These are phyloP conservation scores for Tetramorium parvispinum DNA, from an alignment of 1,140 invertebrate genomes.

Conservation along the genomic window DNA sequence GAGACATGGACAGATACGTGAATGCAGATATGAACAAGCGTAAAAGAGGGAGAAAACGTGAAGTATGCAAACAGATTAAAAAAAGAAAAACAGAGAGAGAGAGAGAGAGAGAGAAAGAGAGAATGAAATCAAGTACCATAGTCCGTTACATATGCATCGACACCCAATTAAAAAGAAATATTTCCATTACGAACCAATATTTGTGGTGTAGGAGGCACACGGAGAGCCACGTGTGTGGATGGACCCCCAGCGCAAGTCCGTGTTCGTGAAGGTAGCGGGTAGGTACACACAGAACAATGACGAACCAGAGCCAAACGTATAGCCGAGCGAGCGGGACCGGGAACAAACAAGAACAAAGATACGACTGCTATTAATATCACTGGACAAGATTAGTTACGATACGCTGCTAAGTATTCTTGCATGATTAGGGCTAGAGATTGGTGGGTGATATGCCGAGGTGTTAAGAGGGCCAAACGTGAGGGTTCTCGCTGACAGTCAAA, in stretches of 20 bases:
- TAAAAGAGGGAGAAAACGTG: conserved; percentile 54
- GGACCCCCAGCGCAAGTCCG: conserved; percentile 86
- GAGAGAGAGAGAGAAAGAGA: conserved; percentile 50
- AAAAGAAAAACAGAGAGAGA: conserved; percentile 7
- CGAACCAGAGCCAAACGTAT: conserved; percentile 85
- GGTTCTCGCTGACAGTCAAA: conserved; percentile 61
- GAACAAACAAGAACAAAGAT: conserved; percentile 87
- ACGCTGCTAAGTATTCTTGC: conserved; percentile 84
- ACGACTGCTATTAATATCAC: conserved; percentile 86
- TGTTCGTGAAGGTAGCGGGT: conserved; percentile 85
- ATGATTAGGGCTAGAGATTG: conserved; percentile 76
- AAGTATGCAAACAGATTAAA: conserved; percentile 42
- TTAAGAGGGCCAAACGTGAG: conserved; percentile 55
- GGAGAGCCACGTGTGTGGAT: conserved; percentile 85
- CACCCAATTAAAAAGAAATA: conserved; percentile 82
- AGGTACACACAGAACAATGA: conserved; percentile 86
- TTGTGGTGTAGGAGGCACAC: conserved; percentile 84
- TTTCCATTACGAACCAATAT: conserved; percentile 86
- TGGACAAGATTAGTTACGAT: conserved; percentile 84
- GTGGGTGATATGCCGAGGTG: conserved; percentile 60
- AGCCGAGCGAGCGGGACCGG: conserved; percentile 86
- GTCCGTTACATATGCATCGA: conserved; percentile 74
- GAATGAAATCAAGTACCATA: conserved; percentile 78
- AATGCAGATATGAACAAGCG: conserved; percentile 41
- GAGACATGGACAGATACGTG: conserved; percentile 40